Evolutionary conservation across 2,113 vertebrate genomes (phyloP).

Genomic region (Platichthys flesus): DNA sequence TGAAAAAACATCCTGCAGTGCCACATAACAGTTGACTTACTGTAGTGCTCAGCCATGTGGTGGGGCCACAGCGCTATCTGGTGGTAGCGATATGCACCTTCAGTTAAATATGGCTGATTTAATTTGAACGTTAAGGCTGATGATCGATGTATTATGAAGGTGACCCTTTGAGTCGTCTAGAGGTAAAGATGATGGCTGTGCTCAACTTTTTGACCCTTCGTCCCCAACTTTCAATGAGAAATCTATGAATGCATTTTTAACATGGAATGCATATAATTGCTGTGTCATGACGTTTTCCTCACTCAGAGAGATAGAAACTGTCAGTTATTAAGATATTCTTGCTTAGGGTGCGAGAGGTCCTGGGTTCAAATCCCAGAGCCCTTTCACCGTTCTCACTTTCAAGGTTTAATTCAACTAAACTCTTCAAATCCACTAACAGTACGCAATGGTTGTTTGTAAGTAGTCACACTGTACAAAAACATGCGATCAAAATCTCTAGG

Average conservation of each 20-base stretch:
- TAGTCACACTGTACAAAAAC: too few relatives aligned
- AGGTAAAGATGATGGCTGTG: neutral
- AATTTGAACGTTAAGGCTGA: too few relatives aligned
- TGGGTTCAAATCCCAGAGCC: neutral
- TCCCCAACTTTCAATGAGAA: neutral
- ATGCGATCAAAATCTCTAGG: too few relatives aligned
- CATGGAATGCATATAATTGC: neutral
- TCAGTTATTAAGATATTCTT: neutral
- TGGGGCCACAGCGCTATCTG: conserved; percentile 74
- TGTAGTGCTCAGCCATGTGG: conserved; percentile 59
- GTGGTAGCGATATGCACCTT: conserved; percentile 36
- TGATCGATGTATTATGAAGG: neutral
- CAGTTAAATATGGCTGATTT: neutral
- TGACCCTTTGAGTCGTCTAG: neutral
- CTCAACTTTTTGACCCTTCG: neutral
- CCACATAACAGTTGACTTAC: conserved; percentile 62
- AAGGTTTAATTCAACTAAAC: too few relatives aligned
- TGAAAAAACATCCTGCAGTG: conserved; percentile 38
- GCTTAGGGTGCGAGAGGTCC: neutral
- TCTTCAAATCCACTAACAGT: too few relatives aligned
- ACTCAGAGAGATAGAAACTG: neutral
- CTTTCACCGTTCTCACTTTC: too few relatives aligned
- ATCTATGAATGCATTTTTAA: conserved; percentile 17
- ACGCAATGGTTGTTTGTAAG: too few relatives aligned
- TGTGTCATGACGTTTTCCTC: neutral